Conservation (phyloP, 1,140 invertebrate species). For the Homalodisca vitripennis region DNA sequence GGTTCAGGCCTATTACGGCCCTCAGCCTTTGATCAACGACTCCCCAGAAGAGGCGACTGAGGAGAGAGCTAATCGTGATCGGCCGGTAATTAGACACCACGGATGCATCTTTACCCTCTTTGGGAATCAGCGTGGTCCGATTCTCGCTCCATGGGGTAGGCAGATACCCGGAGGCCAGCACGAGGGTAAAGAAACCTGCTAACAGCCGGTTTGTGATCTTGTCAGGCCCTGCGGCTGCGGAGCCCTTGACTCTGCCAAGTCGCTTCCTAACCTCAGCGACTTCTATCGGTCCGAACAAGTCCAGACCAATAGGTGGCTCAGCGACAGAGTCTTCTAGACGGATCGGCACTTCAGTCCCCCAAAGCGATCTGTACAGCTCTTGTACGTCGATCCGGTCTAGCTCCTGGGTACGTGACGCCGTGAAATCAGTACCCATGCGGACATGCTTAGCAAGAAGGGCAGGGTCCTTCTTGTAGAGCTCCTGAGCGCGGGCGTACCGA, state of each 20-base stretch:
- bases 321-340: neutral
- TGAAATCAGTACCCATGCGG: neutral
- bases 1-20: slow-evolving; percentile 3
- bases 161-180: slow-evolving; percentile 27
- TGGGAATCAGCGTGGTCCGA: slow-evolving; percentile 42
- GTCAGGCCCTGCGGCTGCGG: slow-evolving; percentile 34
- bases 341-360: slow-evolving; percentile 15
- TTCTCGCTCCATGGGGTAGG: slow-evolving; percentile 40
- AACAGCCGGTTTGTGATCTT: slow-evolving; percentile 20
- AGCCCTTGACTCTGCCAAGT: slow-evolving; percentile 4
- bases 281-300: slow-evolving; percentile 23
- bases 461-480: slow-evolving; percentile 15
- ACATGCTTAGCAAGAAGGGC: neutral
- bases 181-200: slow-evolving; percentile 26
- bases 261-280: neutral
- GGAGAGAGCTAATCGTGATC: slow-evolving; percentile 38
- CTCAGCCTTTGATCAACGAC: slow-evolving; percentile 39
- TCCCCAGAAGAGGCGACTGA: slow-evolving; percentile 37
- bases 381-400: neutral
- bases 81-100: slow-evolving; percentile 40
- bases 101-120: slow-evolving; percentile 36
- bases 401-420: neutral
- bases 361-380: slow-evolving; percentile 28
- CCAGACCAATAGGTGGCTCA: neutral
- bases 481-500: neutral